These are phyloP conservation scores for Xestia rhomboidea DNA, from an alignment of 2,888 invertebrate species.

Conservation along the genomic window DNA sequence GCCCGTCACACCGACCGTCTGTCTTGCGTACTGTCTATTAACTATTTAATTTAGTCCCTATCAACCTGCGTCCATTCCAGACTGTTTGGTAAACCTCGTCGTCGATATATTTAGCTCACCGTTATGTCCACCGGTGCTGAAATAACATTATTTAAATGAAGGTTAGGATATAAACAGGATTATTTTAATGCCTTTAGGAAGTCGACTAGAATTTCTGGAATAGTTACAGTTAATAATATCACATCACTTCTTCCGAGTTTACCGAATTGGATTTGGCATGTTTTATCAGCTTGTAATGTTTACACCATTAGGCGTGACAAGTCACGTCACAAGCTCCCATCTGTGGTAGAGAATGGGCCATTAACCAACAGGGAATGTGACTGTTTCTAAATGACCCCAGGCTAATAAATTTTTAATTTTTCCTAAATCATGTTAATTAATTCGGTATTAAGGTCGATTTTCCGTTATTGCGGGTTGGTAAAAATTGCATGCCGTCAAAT, in stretches of 20 bases:
- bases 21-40: slow-evolving; percentile 16
- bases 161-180: slow-evolving; percentile 26
- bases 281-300: background rate
- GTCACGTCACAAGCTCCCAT: background rate
- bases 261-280: background rate
- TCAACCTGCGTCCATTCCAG: slow-evolving; percentile 42
- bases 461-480: background rate
- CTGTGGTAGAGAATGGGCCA: background rate
- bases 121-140: slow-evolving; percentile 20
- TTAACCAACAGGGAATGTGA: background rate
- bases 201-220: slow-evolving; percentile 11
- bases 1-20: slow-evolving; percentile 23
- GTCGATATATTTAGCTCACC: slow-evolving; percentile 41
- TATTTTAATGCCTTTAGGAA: slow-evolving; percentile 7
- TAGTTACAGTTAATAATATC: background rate
- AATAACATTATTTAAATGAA: slow-evolving; percentile 31
- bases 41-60: slow-evolving; percentile 58
- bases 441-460: too few species aligned
- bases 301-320: background rate
- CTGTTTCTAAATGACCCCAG: too few species aligned
- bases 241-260: background rate
- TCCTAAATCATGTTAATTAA: too few species aligned
- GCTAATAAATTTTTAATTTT: too few species aligned
- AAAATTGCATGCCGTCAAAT: background rate
- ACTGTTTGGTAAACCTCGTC: slow-evolving; percentile 50